phyloP scores from a whole-genome alignment of 2,797 vertebrate genomes.

The Zalophus californianus region DNA sequence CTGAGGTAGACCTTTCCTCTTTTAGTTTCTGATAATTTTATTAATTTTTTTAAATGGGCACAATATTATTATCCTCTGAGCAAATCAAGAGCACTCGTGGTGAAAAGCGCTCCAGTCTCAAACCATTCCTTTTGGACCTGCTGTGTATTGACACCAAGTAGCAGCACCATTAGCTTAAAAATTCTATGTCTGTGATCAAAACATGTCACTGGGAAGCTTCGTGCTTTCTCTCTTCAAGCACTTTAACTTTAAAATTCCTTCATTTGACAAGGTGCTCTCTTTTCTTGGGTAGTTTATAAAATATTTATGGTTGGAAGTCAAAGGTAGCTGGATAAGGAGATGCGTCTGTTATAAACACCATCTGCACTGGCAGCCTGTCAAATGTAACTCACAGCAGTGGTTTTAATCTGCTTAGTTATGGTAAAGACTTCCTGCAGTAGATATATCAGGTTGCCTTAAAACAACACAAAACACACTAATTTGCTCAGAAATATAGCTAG shows the following conservation, averaged over 20 bases:
- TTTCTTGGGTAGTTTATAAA: constrained; percentile 38
- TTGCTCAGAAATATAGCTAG: constrained; percentile 17
- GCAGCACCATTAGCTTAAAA: neutral
- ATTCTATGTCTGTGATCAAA: neutral
- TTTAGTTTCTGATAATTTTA: neutral
- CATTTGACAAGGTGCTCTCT: neutral
- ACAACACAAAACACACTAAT: neutral
- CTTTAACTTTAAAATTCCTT: neutral
- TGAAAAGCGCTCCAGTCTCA: neutral
- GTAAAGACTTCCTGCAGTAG: neutral
- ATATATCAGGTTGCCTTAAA: neutral
- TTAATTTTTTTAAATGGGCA: neutral
- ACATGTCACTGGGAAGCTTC: neutral
- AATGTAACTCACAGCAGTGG: neutral
- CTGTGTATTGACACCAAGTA: accelerated
- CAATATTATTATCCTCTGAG: neutral
- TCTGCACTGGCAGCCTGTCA: neutral
- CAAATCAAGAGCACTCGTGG: neutral
- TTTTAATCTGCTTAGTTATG: neutral
- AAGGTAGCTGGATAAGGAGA: neutral
- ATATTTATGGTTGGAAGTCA: constrained; percentile 9
- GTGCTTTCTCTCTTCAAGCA: neutral
- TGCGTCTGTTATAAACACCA: neutral
- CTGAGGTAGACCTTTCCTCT: neutral
- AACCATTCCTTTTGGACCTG: neutral